A percentile compares a stretch with the other conserved stretches of the same genome.
Conservation (phyloP, 2,113 vertebrate genomes). For the Scomber japonicus region DNA sequence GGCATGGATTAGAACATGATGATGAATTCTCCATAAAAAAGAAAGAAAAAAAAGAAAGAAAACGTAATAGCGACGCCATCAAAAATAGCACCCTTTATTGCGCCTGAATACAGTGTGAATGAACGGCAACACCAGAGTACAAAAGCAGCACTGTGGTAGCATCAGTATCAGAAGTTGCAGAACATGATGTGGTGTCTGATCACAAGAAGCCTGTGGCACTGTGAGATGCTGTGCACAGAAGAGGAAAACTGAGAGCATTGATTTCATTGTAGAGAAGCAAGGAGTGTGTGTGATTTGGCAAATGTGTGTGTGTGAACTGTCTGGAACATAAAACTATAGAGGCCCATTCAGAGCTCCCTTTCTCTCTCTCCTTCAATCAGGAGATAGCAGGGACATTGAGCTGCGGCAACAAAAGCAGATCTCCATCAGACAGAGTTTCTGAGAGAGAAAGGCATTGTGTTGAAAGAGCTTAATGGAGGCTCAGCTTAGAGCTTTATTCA, state of each 20-base stretch:
- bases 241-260: slow-evolving; percentile 75
- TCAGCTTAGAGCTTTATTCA: slow-evolving; percentile 75
- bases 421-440: slow-evolving; percentile 77
- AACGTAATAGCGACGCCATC: slow-evolving; percentile 4
- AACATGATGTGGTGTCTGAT: slow-evolving; percentile 78
- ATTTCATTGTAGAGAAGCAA: slow-evolving; percentile 74
- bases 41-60: slow-evolving; percentile 1
- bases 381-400: slow-evolving; percentile 79
- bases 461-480: slow-evolving; percentile 79
- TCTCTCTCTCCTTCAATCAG: slow-evolving; percentile 73
- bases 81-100: slow-evolving; percentile 46
- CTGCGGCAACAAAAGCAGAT: slow-evolving; percentile 79
- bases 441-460: slow-evolving; percentile 72
- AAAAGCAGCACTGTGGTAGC: slow-evolving; percentile 58
- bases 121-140: slow-evolving; percentile 47
- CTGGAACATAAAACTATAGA: slow-evolving; percentile 75
- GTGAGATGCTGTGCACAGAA: slow-evolving; percentile 52
- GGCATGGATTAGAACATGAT: not conserved
- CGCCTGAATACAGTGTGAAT: slow-evolving; percentile 51
- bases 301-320: slow-evolving; percentile 53
- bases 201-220: slow-evolving; percentile 75
- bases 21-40: not conserved
- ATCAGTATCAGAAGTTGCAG: slow-evolving; percentile 65
- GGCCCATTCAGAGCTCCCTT: slow-evolving; percentile 71
- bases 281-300: slow-evolving; percentile 54